Evolutionary conservation across 1,140 invertebrate species (phyloP), one percentile per base, ranked within the genome.

Genomic region (Apocrypta bakeri): DNA sequence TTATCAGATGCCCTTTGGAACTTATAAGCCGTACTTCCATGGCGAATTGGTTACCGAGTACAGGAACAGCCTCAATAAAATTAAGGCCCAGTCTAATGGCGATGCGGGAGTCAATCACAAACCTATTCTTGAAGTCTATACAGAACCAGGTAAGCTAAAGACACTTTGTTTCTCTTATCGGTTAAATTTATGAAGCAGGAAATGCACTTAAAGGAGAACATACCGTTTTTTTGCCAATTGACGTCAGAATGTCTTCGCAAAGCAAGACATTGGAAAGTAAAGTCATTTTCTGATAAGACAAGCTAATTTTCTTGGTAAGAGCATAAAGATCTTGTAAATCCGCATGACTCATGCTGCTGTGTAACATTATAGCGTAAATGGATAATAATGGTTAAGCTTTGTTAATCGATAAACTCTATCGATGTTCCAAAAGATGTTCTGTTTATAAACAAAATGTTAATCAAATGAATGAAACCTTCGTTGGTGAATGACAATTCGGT

Each of bases 21-120:
- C 86, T 0, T 92, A 91, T 29, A 87, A 84, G 1, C 89, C 89
- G 9, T 85, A 86, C 29, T 85, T 88, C 76, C 90, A 89, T 24
- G 87, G 88, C 0, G 89, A 91, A 56, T 71, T 90, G 14, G 81
- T 87, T 0, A 66, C 84, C 2, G 89, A 90, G 63, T 89, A 87
- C 63, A 87, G 82, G 48, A 88, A 89, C 12, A 90, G 87, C 68
- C 72, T 88, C 2, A 85, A 64, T 21, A 88, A 87, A 83, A 69
- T 85, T 40, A 90, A 90, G 77, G 81, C 87, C 2, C 79, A 85
- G 0, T 48, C 82, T 61, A 87, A 87, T 37, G 83, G 84, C 71
- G 83, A 82, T 27, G 42, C 83, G 56, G 75, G 64, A 37, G 37
- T 77, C 27, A 81, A 82, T 64, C 82, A 83, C 0, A 11, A 27